phyloP scores from a whole-genome alignment of 2,113 vertebrate species.

The Pantherophis guttatus region DNA sequence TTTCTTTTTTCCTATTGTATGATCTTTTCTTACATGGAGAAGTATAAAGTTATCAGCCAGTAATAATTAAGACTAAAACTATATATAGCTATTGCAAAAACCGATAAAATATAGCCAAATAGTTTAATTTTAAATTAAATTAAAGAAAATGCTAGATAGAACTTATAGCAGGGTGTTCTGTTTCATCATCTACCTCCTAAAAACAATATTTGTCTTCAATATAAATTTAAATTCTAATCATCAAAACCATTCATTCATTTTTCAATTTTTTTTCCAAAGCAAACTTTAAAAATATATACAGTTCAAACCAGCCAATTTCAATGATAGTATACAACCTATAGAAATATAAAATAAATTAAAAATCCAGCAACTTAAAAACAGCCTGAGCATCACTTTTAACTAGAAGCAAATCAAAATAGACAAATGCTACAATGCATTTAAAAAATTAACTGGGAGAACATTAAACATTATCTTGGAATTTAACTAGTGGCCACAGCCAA shows the following conservation, averaged over 20 bases:
- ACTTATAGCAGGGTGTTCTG: neutral
- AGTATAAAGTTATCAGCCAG: neutral
- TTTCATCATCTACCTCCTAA: neutral
- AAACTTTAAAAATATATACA: neutral
- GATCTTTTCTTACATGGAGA: neutral
- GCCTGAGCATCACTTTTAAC: neutral
- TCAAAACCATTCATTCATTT: neutral
- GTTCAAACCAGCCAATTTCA: neutral
- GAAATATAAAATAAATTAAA: neutral
- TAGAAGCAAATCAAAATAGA: neutral
- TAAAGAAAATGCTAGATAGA: neutral
- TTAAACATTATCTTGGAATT: neutral
- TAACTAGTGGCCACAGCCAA: neutral
- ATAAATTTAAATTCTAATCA: conserved; percentile 47
- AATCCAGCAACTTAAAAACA: neutral
- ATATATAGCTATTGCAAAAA: neutral
- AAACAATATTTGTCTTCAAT: neutral
- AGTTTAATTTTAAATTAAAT: neutral
- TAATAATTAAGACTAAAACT: neutral
- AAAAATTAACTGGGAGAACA: neutral
- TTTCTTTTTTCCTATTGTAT: neutral
- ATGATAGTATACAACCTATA: neutral
- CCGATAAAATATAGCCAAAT: neutral
- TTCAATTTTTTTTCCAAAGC: neutral
- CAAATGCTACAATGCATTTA: neutral